Percentiles rank a stretch among this genome's conserved stretches.
These are phyloP conservation scores for Sinocyclocheilus anshuiensis DNA, from an alignment of 2,113 vertebrate species.

Conservation along the genomic window DNA sequence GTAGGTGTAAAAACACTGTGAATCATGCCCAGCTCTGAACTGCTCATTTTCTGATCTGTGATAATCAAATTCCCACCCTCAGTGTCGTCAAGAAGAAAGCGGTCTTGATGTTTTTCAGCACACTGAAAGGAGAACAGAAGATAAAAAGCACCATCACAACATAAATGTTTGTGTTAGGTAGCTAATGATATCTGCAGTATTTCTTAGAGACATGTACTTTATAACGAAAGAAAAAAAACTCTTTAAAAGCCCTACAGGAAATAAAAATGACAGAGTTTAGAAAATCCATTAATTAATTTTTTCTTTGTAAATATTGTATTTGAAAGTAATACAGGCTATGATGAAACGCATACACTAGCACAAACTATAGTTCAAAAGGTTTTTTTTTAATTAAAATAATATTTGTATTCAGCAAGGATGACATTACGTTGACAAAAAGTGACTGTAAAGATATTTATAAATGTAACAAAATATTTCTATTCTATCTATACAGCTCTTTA, in stretches of 20 bases:
- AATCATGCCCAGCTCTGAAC: neutral
- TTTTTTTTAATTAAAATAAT: neutral
- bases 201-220: neutral
- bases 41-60: neutral
- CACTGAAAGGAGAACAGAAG: neutral
- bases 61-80: conserved; percentile 10
- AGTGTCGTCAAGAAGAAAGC: neutral
- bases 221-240: neutral
- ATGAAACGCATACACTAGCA: no score
- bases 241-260: neutral
- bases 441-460: neutral
- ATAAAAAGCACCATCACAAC: neutral
- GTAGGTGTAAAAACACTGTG: conserved; percentile 1
- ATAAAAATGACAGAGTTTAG: no score
- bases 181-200: neutral
- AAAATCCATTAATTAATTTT: no score
- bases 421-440: neutral
- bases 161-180: conserved; percentile 2
- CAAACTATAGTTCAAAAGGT: neutral
- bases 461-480: neutral
- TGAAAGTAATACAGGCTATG: no score
- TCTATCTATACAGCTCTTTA: neutral
- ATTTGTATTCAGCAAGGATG: neutral
- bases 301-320: no score
- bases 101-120: neutral